phyloP scores from a whole-genome alignment of 2,797 vertebrate genomes.

The Crossoptilon crossoptilon region DNA sequence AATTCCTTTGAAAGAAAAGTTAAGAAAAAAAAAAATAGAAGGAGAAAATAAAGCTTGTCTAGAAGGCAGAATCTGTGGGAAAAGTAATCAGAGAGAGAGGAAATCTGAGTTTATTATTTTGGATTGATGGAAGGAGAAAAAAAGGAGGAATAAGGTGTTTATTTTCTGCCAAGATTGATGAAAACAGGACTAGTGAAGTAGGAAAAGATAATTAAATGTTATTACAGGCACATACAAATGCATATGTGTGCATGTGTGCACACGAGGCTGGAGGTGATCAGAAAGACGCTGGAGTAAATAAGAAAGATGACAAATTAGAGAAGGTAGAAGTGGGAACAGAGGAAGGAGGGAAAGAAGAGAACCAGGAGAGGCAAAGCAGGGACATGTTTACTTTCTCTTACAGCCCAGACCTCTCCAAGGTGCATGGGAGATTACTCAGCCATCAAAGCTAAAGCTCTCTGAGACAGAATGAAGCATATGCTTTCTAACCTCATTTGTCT shows the following conservation, averaged over 20 bases:
- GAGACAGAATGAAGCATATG: conserved; percentile 8
- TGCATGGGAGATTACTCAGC: conserved; percentile 1
- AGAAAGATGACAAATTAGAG: not conserved
- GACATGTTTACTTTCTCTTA: not conserved
- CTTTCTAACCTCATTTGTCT: conserved; percentile 9
- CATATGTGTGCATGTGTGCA: not conserved
- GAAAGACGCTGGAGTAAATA: conserved; percentile 3
- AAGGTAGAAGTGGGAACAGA: not conserved
- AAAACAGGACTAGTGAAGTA: not conserved
- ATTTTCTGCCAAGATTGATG: not conserved
- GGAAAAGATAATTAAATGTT: not conserved
- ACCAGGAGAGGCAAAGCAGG: not conserved
- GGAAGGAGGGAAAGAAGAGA: not conserved
- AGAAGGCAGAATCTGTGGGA: conserved; percentile 5
- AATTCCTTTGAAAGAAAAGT: conserved; percentile 23
- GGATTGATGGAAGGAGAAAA: conserved; percentile 17
- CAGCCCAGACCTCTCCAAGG: not conserved
- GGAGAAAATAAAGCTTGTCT: not conserved
- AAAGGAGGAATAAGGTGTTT: not conserved
- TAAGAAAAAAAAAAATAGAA: not conserved
- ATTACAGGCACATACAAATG: not conserved
- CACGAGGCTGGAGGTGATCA: not conserved
- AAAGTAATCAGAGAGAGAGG: conserved; percentile 18
- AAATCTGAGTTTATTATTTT: conserved; percentile 28
- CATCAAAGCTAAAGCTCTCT: not conserved